Base-by-base conservation (phyloP, 1,140 invertebrate genomes). In the Mizuhopecten yessoensis region DNA sequence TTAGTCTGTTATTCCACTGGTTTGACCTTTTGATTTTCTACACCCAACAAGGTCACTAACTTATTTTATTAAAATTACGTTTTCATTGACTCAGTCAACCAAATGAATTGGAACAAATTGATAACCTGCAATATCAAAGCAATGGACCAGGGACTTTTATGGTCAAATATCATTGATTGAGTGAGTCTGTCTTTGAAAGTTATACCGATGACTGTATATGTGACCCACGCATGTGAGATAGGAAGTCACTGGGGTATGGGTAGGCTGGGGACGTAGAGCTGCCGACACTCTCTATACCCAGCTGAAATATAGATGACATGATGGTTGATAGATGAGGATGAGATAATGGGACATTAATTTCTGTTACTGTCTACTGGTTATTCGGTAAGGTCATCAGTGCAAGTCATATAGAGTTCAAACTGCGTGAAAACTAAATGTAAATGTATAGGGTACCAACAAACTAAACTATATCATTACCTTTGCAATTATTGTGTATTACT, bases 91-190 rank as follows among this genome's bases (percentile, higher is more conserved):
- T 75, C 5, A 9, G 23, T 5, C 29, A 29, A 75, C 57, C 57
- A 75, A 29, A 75, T 75, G 57, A 17, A 75, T 75, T 75, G 57
- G 57, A 75, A 75, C 57, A 75, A 75, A 75, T 75, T 7, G 57
- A 75, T 75, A 9, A 17, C 57, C 11, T 0, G 0, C n/a, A 3
- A 75, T 29, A 75, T 29, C 57, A 75, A 75, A 75, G 57, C 57
- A 29, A 75, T 11, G 29, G 57, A 75, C 57, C 57, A 29, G 57
- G 23, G 57, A 5, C 29, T n/a, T 75, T 75, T 75, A 75, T 75
- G 57, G 57, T 5, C 23, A 29, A 75, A 75, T 75, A 75, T 75
- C 57, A 75, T 75, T 75, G 57, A 75, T 75, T n/a, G 57, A 75
- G 57, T 75, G 29, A 75, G 15, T 17, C 57, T 29, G 23, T 29